Evolutionary conservation across 2,113 vertebrate genomes (phyloP), one percentile per base, ranked within the genome.

Genomic region (Cebidichthys violaceus): DNA sequence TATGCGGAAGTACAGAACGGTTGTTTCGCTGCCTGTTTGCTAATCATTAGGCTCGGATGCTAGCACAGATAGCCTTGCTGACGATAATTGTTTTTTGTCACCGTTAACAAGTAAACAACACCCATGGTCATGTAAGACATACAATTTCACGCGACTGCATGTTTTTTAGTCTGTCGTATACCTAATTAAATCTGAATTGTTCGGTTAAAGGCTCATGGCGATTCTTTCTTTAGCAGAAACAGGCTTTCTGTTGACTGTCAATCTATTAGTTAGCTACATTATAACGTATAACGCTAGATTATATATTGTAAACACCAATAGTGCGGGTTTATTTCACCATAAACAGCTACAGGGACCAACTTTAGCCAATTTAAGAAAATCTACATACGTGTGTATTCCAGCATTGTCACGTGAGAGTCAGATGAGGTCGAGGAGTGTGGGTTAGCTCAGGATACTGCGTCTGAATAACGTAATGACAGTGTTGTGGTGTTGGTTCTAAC

Each of bases 91-190:
- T 10, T 13, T 2, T 22, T 62, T 41, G 9, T 64, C 27, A n/a
- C 11, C 1, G 22, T 33, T 9, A 18, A 47, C 54, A 77, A 60
- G n/a, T 41, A n/a, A 67, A 87, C 47, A n/a, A 64, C 71, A 81
- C 80, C 22, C 61, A 93, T 94, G 93, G 92, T 94, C 86, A 94
- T 90, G 93, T 94, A 82, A 90, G 85, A 10, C 0, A 2, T 50
- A 10, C 0, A 2, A 50, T 9, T 70, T 6, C 8, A 33, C 59
- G 1, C 0, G 1, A 22, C 18, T 10, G 20, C 10, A 7, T 64
- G 35, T 78, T 10, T 1, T 10, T 2, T n/a, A 22, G 29, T 22
- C 13, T 18, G 17, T 24, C 7, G 2, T 55, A 5, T n/a, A 27
- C 29, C 14, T n/a, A 22, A 41, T 35, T 20, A 22, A 60, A 50